A percentile compares a stretch with the other conserved stretches of the same genome.
phyloP scores from a whole-genome alignment of 2,888 invertebrate genomes.

The Callyntrura sp. region DNA sequence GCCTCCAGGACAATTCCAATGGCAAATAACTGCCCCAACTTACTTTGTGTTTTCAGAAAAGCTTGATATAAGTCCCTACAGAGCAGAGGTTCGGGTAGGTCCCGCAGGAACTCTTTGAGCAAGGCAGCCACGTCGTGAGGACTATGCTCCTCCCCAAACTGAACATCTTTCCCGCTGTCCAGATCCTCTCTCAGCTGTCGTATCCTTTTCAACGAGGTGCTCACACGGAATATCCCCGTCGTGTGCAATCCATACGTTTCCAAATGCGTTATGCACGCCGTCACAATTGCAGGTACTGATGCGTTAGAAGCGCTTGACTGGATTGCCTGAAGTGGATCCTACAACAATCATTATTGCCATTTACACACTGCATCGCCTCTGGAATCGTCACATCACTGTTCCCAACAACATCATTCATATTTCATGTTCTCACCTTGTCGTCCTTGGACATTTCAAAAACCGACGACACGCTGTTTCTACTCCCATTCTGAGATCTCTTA shows the following conservation, averaged over 20 bases:
- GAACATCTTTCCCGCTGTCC: conserved; percentile 90
- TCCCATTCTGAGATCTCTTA: conserved; percentile 82
- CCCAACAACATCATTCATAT: too few species aligned
- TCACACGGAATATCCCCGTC: conserved; percentile 96
- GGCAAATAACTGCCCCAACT: conserved; percentile 84
- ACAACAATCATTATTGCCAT: conserved; percentile 7
- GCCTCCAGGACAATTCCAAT: not conserved
- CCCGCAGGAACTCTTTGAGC: conserved; percentile 96
- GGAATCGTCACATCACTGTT: not conserved
- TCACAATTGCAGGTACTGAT: conserved; percentile 91
- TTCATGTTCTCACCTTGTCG: conserved; percentile 67
- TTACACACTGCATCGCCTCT: not conserved
- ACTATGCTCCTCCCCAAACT: conserved; percentile 92
- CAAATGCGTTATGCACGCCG: conserved; percentile 93
- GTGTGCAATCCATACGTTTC: conserved; percentile 93
- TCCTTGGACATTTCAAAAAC: conserved; percentile 73
- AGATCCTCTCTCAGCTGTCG: conserved; percentile 97
- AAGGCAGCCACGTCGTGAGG: conserved; percentile 97
- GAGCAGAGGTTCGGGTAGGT: conserved; percentile 96
- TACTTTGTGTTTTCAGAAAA: conserved; percentile 96
- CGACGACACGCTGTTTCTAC: conserved; percentile 80
- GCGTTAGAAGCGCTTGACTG: not conserved
- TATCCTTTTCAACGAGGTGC: conserved; percentile 96
- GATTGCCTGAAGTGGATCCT: conserved; percentile 56
- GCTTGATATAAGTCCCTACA: conserved; percentile 95